Evolutionary conservation across 2,797 vertebrate genomes (phyloP), one percentile per base, ranked within the genome.

Genomic region (Pseudocheirus occidentalis): DNA sequence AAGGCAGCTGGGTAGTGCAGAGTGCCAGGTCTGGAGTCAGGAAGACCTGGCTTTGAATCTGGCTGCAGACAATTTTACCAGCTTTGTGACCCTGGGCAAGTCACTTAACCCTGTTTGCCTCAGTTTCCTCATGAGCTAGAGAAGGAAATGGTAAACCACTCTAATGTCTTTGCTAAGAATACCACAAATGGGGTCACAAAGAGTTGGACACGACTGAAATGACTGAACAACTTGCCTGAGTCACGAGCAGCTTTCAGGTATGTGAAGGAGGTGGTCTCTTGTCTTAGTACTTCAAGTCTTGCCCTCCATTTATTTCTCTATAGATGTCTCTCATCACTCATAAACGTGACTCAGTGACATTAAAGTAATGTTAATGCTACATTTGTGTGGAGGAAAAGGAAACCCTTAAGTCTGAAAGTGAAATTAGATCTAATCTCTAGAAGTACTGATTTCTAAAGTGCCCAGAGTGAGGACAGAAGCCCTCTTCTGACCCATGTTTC

Each of bases 371-470:
- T 90, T 95, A 59, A 1, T 90, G n/a, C 27, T 58, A 2, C 12
- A 28, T 14, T 0, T 55, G 24, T 27, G 11, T 50, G 40, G 50
- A 87, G 73, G 31, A 81, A 40, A 46, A 40, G 66, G 66, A 81
- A 81, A 81, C 28, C 28, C 50, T 13, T 90, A 0, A 89, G 46
- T 96, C 97, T 96, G 59, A 93, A 94, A 96, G 92, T 91, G 7
- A 96, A 95, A 58, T 95, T 94, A 62, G 34, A 9, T 94, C 14
- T 58, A 66, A 34, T 90, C 4, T 46, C 90, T 34, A 52, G 12
- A 50, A 29, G 73, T 46, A 40, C 57, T 55, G 91, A 28, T 59
- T 34, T 96, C 34, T 94, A 18, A 66, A 73, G 24, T 81, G 1
- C 34, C 55, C 89, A 87, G 92, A 95, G 93, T 90, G 28, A 46